Evolutionary conservation across 2,888 invertebrate species (phyloP), one percentile per base, ranked within the genome.

Genomic region (Plebejus melissa): DNA sequence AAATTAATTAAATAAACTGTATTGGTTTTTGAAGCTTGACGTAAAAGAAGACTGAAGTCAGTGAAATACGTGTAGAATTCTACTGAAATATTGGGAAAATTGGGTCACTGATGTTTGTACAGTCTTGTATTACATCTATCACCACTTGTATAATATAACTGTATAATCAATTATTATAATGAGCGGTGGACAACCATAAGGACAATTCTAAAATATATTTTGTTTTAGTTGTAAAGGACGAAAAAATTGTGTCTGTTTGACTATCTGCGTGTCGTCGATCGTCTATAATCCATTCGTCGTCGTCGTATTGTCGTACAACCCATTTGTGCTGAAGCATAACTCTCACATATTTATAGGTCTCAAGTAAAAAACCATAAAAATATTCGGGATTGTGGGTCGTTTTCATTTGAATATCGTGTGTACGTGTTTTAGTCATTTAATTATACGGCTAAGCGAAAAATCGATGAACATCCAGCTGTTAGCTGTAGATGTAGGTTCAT

Each of bases 1-100:
- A 28, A 36, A 13, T 36, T 65, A 65, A 65, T 65, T 65, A 36
- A 13, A 65, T 65, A 65, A 28, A 65, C 60, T 60, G 60, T 65
- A 65, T 36, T 32, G 65, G 65, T 65, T 65, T 36, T 65, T 16
- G 32, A 32, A 32, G 16, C 32, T 65, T 65, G 60, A 28, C 6
- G 13, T 58, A 46, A 60, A 60, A 5, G 65, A 9, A 65, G 11
- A 28, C 32, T 36, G 9, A 13, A 4, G 11, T 32, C 11, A 13
- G 4, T 28, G 9, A 28, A 28, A 65, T 7, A 54, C 54, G 50
- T 13, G 13, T 50, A 11, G 50, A 50, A 4, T 54, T 54, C 46
- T 46, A 46, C 9, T 46, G 9, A 46, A 46, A 46, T 46, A 46
- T 46, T 46, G 54, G 50, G 54, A 54, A 54, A 46, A 46, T 46